A percentile compares a stretch with the other conserved stretches of the same genome.
These are phyloP conservation scores for Brachypteracias leptosomus DNA, from an alignment of 2,113 vertebrate species.

Conservation along the genomic window DNA sequence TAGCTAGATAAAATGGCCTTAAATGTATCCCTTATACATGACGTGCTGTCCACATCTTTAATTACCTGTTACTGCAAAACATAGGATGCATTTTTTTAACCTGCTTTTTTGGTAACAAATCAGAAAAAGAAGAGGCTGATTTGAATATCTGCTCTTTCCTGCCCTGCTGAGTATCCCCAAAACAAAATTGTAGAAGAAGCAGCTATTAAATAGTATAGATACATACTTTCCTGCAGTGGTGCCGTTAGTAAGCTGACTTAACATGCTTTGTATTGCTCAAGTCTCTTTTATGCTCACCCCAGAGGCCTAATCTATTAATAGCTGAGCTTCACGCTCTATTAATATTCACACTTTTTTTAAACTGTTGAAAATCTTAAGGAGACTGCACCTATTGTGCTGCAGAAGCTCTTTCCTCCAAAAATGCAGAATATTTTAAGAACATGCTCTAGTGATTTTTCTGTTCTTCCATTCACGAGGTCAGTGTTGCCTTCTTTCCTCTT, in stretches of 20 bases:
- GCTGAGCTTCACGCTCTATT: conserved; percentile 48
- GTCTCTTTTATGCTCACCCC: conserved; percentile 19
- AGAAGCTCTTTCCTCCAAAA: not conserved
- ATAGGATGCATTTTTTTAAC: not conserved
- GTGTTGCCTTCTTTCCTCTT: not conserved
- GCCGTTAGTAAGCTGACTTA: not conserved
- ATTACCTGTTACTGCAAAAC: not conserved
- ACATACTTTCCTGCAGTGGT: not conserved
- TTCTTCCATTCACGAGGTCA: not conserved
- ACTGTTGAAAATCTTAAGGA: conserved; percentile 36
- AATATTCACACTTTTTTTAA: conserved; percentile 42
- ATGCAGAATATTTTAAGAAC: not conserved
- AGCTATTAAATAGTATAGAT: not conserved
- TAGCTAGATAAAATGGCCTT: not conserved
- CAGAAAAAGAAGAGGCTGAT: not conserved
- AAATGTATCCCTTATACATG: not conserved
- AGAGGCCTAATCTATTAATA: conserved; percentile 59
- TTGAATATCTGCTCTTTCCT: not conserved
- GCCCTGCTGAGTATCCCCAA: not conserved
- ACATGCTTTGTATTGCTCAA: not conserved
- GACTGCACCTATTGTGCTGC: conserved; percentile 1
- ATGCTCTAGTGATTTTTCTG: not conserved
- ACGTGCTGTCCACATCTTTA: not conserved
- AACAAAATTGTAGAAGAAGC: not conserved
- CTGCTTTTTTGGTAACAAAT: not conserved